Evolutionary conservation across 2,888 invertebrate species (phyloP), one percentile per base, ranked within the genome.

Genomic region (Aquatica leii): DNA sequence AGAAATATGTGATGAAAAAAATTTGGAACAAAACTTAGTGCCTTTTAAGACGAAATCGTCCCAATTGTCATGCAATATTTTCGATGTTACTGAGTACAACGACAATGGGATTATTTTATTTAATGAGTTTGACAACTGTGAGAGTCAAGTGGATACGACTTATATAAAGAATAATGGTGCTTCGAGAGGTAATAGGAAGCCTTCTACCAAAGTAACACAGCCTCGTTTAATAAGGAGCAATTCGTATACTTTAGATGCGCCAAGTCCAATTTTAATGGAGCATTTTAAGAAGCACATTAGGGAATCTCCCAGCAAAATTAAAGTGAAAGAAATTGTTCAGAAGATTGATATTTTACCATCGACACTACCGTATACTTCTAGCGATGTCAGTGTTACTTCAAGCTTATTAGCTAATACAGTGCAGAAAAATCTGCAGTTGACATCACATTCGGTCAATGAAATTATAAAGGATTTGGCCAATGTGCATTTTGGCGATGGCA

Each of bases 181-280:
- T 17, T 8, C 3, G 41, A 8, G 41, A 3, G 8, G 41, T 3
- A 12, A 17, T 5, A 37, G n/a, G n/a, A n/a, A n/a, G n/a, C n/a
- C n/a, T n/a, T n/a, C n/a, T n/a, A 24, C 24, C 24, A 4, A 24
- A 24, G 24, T 6, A 24, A 24, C 84, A 4, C 34, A 76, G 81
- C 83, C 76, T 80, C 83, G 71, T 69, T 78, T 91, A 58, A 83
- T 89, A 9, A 84, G 93, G 53, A 91, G 91, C 74, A 88, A 90
- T 65, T 94, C 94, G 0, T 94, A 94, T 74, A 90, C 91, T 0
- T 80, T 94, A 49, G 88, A 93, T 0, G 83, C 86, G 17, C 94
- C 94, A 0, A 92, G 94, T 74, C 91, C 92, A 0, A 87, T 88
- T 66, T 84, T 94, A 6, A 76, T 90, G 18, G 89, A 89, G 8